phyloP scores from a whole-genome alignment of 2,888 invertebrate species.

The Sinodicranocentrus sp. region DNA sequence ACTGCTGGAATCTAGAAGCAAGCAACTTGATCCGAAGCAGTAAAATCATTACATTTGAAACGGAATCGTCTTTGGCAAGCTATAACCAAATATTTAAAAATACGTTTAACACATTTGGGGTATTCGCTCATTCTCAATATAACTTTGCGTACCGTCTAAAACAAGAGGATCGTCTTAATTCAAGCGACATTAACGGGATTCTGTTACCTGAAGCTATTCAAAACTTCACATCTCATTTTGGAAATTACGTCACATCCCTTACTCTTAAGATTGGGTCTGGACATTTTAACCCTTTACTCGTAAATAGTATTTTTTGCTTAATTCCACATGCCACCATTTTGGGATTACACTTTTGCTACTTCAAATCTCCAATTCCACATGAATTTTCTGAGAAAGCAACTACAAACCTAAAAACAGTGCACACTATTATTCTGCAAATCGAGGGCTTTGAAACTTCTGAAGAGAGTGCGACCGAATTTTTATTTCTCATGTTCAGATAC shows the following conservation, averaged over 20 bases:
- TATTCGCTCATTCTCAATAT: conserved; percentile 33
- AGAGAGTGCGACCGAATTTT: conserved; percentile 14
- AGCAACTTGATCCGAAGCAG: conserved; percentile 7
- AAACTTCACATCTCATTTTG: conserved; percentile 25
- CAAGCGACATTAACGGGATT: background rate
- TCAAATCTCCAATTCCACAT: background rate
- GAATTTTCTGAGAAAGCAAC: conserved; percentile 10
- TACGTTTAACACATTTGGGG: background rate
- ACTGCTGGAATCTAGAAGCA: conserved; percentile 38
- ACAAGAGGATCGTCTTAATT: background rate
- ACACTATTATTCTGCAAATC: conserved; percentile 6
- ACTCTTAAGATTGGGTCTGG: background rate
- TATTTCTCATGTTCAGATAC: conserved; percentile 37
- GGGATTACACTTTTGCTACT: conserved; percentile 43
- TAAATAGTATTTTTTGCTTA: background rate
- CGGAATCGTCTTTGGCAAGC: background rate
- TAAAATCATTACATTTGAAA: conserved; percentile 11
- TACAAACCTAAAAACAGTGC: background rate
- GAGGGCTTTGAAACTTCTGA: conserved; percentile 36
- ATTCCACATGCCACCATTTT: conserved; percentile 12
- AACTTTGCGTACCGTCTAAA: background rate
- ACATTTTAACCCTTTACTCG: background rate
- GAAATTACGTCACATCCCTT: background rate
- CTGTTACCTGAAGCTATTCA: background rate
- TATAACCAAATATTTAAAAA: conserved; percentile 13